Evolutionary conservation across 2,888 invertebrate species (phyloP), one percentile per base, ranked within the genome.

Genomic region (Ditylenchus weischeri): DNA sequence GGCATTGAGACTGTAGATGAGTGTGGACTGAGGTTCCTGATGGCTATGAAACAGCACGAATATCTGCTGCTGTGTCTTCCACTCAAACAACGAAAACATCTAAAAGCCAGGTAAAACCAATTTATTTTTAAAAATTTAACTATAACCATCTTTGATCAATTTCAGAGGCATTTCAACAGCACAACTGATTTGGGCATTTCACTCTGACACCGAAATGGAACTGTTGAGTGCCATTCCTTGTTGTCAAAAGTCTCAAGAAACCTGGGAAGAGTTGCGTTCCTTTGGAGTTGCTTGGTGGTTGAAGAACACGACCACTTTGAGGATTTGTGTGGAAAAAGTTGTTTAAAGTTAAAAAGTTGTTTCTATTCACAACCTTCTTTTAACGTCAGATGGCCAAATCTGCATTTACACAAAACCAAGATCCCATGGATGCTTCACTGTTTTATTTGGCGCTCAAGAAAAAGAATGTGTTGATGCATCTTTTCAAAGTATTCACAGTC

Each of bases 401-500:
- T 0, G 89, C 95, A 0, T 98, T 92, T 85, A 92, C 92, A 85
- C 86, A 87, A 5, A 90, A 91, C 65, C 91, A 93, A 83, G 93
- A 98, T 83, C 98, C 98, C 0, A 88, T 99, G 85, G 98, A 99
- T 83, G 94, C 96, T 0, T 94, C 98, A 0, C 87, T 98, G 2
- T 96, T 91, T 84, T 99, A 98, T 84, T 86, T 98, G 73, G 96
- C 98, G 0, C 92, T 98, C 92, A 93, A 90, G 85, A 98, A 98
- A 87, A 93, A 96, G 82, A 93, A 90, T 79, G 86, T 98, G 5
- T 88, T 98, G 0, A 95, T 94, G 91, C 96, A 95, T 0, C 85
- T 98, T 59, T 98, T 92, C 86, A 86, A 85, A 84, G 85, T 75
- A 64, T n/a, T 62, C 29, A 1, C 36, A 13, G 94, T 81, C 92